A percentile compares a stretch with the other conserved stretches of the same genome.
Conservation (phyloP, 2,888 invertebrate genomes). For the Cantharis lateralis region DNA sequence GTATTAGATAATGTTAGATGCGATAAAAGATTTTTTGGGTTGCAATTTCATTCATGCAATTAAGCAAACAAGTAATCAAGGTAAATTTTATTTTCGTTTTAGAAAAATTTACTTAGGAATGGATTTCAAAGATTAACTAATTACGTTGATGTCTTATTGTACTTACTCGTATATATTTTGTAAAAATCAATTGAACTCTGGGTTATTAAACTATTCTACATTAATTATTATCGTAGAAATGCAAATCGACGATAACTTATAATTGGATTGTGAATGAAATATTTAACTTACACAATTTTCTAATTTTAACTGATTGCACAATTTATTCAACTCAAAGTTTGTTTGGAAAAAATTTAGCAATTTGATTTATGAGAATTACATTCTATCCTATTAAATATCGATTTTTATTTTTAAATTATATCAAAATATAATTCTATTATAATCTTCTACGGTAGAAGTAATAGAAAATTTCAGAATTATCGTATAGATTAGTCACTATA, state of each 20-base stretch:
- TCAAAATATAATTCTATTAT: too few species aligned
- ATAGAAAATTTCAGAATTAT: too few species aligned
- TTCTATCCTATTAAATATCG: not conserved
- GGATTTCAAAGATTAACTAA: not conserved
- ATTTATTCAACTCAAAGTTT: not conserved
- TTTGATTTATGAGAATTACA: not conserved
- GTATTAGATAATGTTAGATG: conserved; percentile 51
- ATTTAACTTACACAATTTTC: not conserved
- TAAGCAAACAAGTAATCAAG: conserved; percentile 34
- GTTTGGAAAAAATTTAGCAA: not conserved
- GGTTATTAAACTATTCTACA: not conserved
- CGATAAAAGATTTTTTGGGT: conserved; percentile 48
- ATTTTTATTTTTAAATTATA: not conserved
- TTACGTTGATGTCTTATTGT: not conserved
- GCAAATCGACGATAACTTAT: not conserved
- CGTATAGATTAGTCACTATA: too few species aligned
- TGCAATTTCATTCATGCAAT: conserved; percentile 45
- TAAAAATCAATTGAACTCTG: not conserved
- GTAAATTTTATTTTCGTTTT: conserved; percentile 4
- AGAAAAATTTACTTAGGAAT: not conserved
- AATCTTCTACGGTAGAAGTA: too few species aligned
- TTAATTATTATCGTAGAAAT: not conserved
- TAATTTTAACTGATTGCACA: not conserved
- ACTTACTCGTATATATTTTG: not conserved
- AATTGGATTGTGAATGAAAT: not conserved